Evolutionary conservation across 2,113 vertebrate genomes (phyloP).

Genomic region (Platysteira castanea): DNA sequence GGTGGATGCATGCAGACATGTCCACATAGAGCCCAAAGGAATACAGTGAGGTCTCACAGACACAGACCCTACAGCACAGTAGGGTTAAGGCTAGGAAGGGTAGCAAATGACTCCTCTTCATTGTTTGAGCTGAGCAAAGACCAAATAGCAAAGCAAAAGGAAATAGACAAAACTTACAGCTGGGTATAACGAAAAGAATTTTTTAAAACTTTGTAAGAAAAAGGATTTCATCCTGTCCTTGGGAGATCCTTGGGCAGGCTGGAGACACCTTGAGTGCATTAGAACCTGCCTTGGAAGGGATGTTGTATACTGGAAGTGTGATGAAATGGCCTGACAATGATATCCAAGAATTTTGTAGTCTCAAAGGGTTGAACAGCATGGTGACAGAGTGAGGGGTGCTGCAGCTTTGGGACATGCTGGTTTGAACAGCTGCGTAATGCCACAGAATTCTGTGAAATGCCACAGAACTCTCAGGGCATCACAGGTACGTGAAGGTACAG

Average conservation of each 20-base stretch:
- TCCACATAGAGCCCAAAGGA: fast-evolving
- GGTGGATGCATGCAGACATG: not conserved
- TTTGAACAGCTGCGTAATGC: not conserved
- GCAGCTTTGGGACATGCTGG: fast-evolving
- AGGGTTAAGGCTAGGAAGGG: not conserved
- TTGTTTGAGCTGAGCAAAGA: not conserved
- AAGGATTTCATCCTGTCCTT: not conserved
- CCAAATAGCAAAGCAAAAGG: not conserved
- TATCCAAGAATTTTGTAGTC: not conserved
- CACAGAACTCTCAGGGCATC: fast-evolving
- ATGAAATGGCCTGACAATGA: not conserved
- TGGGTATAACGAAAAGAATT: not conserved
- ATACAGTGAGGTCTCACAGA: not conserved
- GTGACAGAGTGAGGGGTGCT: not conserved
- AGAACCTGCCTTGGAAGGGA: not conserved
- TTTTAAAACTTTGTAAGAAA: not conserved
- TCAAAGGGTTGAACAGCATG: not conserved
- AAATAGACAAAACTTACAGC: not conserved
- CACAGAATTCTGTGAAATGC: not conserved
- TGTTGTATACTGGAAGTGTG: not conserved
- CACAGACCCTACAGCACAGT: not conserved
- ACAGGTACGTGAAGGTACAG: not conserved
- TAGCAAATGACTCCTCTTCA: not conserved
- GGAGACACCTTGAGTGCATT: not conserved
- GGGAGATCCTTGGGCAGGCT: not conserved